Percentiles rank a stretch among this genome's conserved stretches.
Conservation (phyloP, 2,888 invertebrate species). For the Luperina testacea region DNA sequence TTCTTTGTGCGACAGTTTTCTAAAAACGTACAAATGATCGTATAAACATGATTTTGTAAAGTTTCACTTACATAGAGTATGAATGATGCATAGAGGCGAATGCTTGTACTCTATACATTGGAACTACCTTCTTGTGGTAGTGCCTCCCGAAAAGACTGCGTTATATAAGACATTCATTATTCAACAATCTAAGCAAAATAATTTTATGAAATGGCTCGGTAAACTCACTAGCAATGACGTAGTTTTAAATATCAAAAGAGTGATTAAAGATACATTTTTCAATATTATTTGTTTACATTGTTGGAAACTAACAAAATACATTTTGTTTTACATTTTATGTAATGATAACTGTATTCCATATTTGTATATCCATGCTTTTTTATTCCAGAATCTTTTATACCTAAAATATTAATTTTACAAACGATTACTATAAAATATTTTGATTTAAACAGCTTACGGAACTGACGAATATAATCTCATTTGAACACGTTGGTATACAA, state of each 20-base stretch:
- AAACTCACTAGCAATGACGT: not conserved
- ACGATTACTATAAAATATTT: not conserved
- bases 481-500: not conserved
- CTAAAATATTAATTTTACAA: constrained; percentile 2
- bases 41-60: not conserved
- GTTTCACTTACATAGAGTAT: not conserved
- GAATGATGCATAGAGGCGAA: not conserved
- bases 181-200: constrained; percentile 4
- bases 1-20: not conserved
- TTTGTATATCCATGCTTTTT: constrained; percentile 42
- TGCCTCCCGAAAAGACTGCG: constrained; percentile 65
- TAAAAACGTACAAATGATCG: not conserved
- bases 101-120: constrained; percentile 13
- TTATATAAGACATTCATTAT: constrained; percentile 28
- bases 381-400: constrained; percentile 28
- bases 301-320: constrained; percentile 12
- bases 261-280: not conserved
- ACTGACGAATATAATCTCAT: not conserved
- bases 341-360: constrained; percentile 2
- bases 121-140: constrained; percentile 44
- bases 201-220: not conserved
- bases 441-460: not conserved
- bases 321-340: constrained; percentile 30
- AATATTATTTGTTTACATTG: constrained; percentile 2
- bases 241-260: too few species aligned